A percentile compares a stretch with the other conserved stretches of the same genome.
phyloP scores from a whole-genome alignment of 1,140 invertebrate species.

The Apocrypta bakeri region DNA sequence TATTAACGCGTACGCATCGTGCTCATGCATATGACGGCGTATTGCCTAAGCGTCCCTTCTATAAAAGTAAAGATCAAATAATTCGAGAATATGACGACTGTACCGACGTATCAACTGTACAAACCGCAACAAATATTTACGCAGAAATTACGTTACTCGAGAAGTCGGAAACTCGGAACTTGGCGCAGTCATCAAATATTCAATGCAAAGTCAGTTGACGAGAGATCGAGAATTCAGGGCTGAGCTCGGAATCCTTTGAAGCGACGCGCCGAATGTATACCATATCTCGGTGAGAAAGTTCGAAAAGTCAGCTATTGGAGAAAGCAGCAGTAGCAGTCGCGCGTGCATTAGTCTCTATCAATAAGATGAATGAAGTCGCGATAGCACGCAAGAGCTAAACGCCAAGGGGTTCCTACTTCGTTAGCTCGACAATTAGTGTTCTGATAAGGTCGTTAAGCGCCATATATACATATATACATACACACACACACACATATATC shows the following conservation, averaged over 20 bases:
- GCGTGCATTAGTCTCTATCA: constrained; percentile 61
- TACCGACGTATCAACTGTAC: no score
- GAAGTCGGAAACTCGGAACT: not conserved
- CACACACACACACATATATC: no score
- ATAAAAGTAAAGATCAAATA: no score
- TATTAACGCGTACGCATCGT: no score
- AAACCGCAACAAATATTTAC: no score
- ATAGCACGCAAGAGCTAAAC: constrained; percentile 36
- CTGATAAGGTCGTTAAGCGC: constrained; percentile 62
- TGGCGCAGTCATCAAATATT: constrained; percentile 2
- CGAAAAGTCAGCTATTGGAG: constrained; percentile 42
- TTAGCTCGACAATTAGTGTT: constrained; percentile 63
- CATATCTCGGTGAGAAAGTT: not conserved
- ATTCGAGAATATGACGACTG: no score
- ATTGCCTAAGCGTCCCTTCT: no score
- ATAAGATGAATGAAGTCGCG: constrained; percentile 53
- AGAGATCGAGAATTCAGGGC: not conserved
- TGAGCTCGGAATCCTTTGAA: not conserved
- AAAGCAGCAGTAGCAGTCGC: constrained; percentile 14
- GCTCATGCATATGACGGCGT: no score
- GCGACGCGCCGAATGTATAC: not conserved
- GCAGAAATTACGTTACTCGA: not conserved
- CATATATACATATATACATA: no score
- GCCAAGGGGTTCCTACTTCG: constrained; percentile 58
- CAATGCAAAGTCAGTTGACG: not conserved